Conservation (phyloP, 1,140 invertebrate genomes). For the Bombus confusus region DNA sequence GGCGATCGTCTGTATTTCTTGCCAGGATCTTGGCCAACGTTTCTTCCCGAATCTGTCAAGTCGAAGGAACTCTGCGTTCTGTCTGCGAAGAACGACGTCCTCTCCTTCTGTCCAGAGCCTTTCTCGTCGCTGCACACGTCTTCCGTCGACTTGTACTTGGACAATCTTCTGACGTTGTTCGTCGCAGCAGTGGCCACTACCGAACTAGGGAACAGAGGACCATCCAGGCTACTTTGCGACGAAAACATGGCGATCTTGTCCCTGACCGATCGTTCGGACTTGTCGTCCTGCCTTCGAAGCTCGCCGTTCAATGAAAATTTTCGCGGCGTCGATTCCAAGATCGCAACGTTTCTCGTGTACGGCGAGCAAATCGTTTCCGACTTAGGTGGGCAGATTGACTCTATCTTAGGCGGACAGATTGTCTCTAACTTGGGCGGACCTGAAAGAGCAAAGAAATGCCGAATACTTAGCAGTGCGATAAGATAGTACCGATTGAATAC, state of each 20-base stretch:
- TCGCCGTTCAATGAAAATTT: constrained; percentile 75
- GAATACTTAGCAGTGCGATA: no score
- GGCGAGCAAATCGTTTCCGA: constrained; percentile 47
- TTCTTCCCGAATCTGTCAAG: constrained; percentile 65
- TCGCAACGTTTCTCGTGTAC: constrained; percentile 50
- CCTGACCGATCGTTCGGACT: constrained; percentile 90
- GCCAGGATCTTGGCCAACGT: constrained; percentile 34
- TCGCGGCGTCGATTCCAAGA: constrained; percentile 43
- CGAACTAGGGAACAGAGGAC: constrained; percentile 70
- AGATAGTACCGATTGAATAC: no score
- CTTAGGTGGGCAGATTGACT: constrained; percentile 9
- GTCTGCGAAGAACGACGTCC: constrained; percentile 63
- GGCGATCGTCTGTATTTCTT: constrained; percentile 59
- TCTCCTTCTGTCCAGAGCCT: constrained; percentile 56
- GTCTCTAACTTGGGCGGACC: constrained; percentile 74
- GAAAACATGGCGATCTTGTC: constrained; percentile 96
- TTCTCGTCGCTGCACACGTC: constrained; percentile 80
- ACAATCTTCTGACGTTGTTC: constrained; percentile 64
- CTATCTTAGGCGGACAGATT: not conserved
- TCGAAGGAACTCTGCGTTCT: constrained; percentile 78
- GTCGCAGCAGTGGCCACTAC: constrained; percentile 68
- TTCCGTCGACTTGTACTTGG: constrained; percentile 83
- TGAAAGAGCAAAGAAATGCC: not conserved
- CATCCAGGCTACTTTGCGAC: constrained; percentile 73
- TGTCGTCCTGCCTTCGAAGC: constrained; percentile 86